phyloP scores from a whole-genome alignment of 2,797 vertebrate genomes.

The Micropoecilia bifurca region DNA sequence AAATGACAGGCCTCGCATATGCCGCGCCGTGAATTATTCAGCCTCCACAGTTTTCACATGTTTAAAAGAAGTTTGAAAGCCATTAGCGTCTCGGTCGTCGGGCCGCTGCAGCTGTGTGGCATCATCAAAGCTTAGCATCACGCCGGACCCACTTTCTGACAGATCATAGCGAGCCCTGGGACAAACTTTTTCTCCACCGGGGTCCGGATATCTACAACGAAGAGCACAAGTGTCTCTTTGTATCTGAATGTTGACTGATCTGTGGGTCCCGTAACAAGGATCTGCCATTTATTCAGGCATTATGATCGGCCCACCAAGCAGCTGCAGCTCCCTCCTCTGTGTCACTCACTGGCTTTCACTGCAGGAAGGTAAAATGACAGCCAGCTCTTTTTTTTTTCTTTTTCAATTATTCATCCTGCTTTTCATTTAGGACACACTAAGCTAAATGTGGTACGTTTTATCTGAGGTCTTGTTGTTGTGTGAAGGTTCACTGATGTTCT shows the following conservation, averaged over 20 bases:
- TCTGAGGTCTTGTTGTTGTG: background rate
- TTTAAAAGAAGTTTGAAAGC: slow-evolving; percentile 71
- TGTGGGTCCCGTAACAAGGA: slow-evolving; percentile 37
- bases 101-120: slow-evolving; percentile 67
- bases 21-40: slow-evolving; percentile 75
- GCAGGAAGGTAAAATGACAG: slow-evolving; percentile 45
- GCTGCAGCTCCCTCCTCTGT: slow-evolving; percentile 41
- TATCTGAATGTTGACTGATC: slow-evolving; percentile 41
- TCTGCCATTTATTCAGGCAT: slow-evolving; percentile 52
- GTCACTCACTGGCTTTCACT: slow-evolving; percentile 42
- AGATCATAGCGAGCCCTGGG: slow-evolving; percentile 33
- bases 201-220: slow-evolving; percentile 7
- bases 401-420: slow-evolving; percentile 42
- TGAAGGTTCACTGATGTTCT: background rate
- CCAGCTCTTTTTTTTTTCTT: background rate
- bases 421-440: slow-evolving; percentile 10
- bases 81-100: slow-evolving; percentile 65
- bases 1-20: slow-evolving; percentile 65
- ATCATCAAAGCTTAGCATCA: slow-evolving; percentile 72
- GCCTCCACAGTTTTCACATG: slow-evolving; percentile 63
- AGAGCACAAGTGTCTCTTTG: slow-evolving; percentile 33
- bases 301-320: slow-evolving; percentile 38
- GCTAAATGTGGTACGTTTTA: background rate
- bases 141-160: slow-evolving; percentile 39
- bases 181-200: slow-evolving; percentile 22